phyloP scores from a whole-genome alignment of 2,113 vertebrate species.

The Lepus americanus region DNA sequence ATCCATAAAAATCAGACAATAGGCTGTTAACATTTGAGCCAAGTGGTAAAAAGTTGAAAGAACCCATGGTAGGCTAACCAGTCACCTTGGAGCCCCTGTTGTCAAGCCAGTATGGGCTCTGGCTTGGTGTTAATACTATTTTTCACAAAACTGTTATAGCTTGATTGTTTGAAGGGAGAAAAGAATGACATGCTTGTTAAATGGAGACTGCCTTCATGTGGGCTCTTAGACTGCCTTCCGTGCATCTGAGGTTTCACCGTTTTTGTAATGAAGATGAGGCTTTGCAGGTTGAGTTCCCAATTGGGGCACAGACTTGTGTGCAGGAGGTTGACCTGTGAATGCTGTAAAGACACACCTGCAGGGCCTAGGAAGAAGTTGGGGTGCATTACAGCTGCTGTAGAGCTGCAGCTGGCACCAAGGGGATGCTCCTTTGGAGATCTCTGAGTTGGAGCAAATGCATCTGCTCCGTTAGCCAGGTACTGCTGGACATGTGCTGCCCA shows the following conservation, averaged over 20 bases:
- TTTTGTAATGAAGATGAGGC: neutral
- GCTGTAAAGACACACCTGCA: neutral
- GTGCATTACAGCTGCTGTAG: neutral
- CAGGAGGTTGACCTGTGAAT: too few relatives aligned
- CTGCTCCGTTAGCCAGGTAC: neutral
- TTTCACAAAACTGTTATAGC: conserved; percentile 28
- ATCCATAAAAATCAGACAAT: conserved; percentile 71
- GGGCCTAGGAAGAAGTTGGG: neutral
- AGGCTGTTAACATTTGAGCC: conserved; percentile 63
- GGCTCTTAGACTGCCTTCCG: neutral
- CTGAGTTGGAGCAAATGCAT: neutral
- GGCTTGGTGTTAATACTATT: neutral
- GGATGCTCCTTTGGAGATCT: neutral
- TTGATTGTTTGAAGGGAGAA: conserved; percentile 33
- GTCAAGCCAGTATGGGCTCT: neutral
- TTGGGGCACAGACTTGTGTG: neutral
- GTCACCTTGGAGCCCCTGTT: neutral
- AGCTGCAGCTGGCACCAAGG: neutral
- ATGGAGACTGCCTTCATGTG: neutral
- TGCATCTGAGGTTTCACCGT: neutral
- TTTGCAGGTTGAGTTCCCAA: neutral
- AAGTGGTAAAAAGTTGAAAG: conserved; percentile 67
- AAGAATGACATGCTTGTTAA: conserved; percentile 24
- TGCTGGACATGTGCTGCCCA: neutral
- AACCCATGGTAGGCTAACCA: neutral